Evolutionary conservation across 2,888 invertebrate genomes (phyloP), one percentile per base, ranked within the genome.

Genomic region (Eumerus sabulonum): DNA sequence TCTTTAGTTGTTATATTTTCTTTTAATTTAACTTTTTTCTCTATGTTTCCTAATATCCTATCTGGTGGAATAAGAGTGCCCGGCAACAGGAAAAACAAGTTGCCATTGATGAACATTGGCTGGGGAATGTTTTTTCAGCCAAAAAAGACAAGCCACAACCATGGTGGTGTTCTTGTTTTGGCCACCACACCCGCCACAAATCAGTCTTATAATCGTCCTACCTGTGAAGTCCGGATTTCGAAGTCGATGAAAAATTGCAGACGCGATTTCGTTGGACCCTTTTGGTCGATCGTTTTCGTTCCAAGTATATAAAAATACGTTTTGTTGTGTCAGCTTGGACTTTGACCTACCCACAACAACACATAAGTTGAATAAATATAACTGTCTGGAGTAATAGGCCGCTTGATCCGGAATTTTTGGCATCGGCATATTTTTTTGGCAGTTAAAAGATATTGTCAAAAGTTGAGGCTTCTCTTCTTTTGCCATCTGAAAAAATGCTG

Each of bases 381-480:
- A 27, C 4, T 59, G 45, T 11, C 47, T 35, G 59, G 35, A 45
- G 36, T 59, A 57, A 16, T 45, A 45, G 14, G 57, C 35, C 0
- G 45, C 57, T 57, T 57, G 57, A 35, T 57, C 45, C 11, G 57
- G 42, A 19, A 48, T 38, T 42, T 57, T 45, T 1, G 27, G 45
- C 57, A 57, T 16, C 12, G 16, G 7, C 56, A 35, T 57, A 36
- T 57, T 56, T 60, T 60, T 48, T 60, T 60, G 48, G 38, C 48
- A 60, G 18, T 60, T 47, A 18, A 59, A 60, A 38, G 62, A 63
- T 27, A 51, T 51, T 27, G 50, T 63, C 42, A 63, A 40, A 27
- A 63, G 47, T 36, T 47, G 36, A 45, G 17, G 36, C 38, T 40
- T 64, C 53, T 64, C 47, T 64, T 64, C 54, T 40, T 38, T 64